Conservation (phyloP, 2,888 invertebrate genomes). For the Sphinx pinastri region DNA sequence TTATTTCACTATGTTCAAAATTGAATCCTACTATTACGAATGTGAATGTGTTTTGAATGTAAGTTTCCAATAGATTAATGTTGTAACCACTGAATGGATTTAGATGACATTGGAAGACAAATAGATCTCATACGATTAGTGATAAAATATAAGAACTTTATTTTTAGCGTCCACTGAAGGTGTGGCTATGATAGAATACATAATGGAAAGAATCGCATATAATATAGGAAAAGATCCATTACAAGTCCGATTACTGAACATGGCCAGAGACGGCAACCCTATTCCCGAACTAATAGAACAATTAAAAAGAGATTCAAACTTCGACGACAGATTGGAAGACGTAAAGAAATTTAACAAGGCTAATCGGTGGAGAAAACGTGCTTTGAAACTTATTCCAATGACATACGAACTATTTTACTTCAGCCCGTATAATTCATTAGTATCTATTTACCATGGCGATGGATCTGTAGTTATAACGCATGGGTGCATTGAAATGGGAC, state of each 20-base stretch:
- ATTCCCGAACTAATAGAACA: conserved; percentile 80
- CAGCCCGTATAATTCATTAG: conserved; percentile 83
- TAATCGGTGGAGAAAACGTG: conserved; percentile 91
- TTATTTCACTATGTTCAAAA: too few species aligned
- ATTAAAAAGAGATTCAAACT: conserved; percentile 79
- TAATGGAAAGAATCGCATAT: conserved; percentile 87
- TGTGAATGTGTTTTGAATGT: too few species aligned
- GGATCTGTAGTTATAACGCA: conserved; percentile 88
- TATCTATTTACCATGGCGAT: conserved; percentile 87
- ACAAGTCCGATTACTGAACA: conserved; percentile 83
- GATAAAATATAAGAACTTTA: not conserved
- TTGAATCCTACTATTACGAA: too few species aligned
- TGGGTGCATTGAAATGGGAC: conserved; percentile 89
- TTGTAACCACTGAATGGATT: too few species aligned
- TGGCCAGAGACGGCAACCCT: conserved; percentile 72
- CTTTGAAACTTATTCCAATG: conserved; percentile 87
- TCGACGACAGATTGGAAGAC: conserved; percentile 68
- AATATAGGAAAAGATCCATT: conserved; percentile 82
- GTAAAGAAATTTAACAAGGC: conserved; percentile 82
- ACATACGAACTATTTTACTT: conserved; percentile 83
- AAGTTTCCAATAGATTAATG: too few species aligned
- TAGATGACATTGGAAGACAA: too few species aligned
- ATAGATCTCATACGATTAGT: too few species aligned
- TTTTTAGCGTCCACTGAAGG: conserved; percentile 79
- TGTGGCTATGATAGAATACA: conserved; percentile 84